A percentile compares a stretch with the other conserved stretches of the same genome.
Conservation (phyloP, 2,888 invertebrate species). For the Watsonalla binaria region DNA sequence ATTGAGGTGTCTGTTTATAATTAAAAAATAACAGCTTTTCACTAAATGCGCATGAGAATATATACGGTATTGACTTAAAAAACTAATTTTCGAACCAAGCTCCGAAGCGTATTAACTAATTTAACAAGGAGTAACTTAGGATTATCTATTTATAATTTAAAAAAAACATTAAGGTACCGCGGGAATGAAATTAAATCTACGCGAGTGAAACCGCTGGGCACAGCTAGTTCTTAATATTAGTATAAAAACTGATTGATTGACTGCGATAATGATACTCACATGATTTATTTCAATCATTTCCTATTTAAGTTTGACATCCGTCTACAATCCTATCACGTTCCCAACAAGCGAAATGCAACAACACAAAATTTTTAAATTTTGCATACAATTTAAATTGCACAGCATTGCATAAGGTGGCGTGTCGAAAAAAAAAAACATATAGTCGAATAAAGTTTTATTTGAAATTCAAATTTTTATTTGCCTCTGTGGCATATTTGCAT, state of each 20-base stretch:
- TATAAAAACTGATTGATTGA: constrained; percentile 1
- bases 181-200: too few relatives aligned
- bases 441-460: constrained; percentile 44
- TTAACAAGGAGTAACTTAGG: too few relatives aligned
- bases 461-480: constrained; percentile 62
- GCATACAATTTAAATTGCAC: constrained; percentile 48
- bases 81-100: too few relatives aligned
- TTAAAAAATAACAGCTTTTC: too few relatives aligned
- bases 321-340: constrained; percentile 49
- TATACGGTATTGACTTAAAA: too few relatives aligned
- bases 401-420: constrained; percentile 55
- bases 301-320: constrained; percentile 45
- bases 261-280: background rate
- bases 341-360: constrained; percentile 31
- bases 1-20: too few relatives aligned
- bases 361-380: constrained; percentile 44
- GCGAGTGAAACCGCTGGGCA: too few relatives aligned
- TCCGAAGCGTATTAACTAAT: too few relatives aligned
- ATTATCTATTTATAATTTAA: too few relatives aligned
- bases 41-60: too few relatives aligned
- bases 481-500: constrained; percentile 62
- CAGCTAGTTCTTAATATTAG: background rate
- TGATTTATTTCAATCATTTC: constrained; percentile 11
- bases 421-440: constrained; percentile 65
- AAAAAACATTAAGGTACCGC: too few relatives aligned